Base-by-base conservation (phyloP, 1,140 invertebrate genomes). In the Phocides pigmalion region DNA sequence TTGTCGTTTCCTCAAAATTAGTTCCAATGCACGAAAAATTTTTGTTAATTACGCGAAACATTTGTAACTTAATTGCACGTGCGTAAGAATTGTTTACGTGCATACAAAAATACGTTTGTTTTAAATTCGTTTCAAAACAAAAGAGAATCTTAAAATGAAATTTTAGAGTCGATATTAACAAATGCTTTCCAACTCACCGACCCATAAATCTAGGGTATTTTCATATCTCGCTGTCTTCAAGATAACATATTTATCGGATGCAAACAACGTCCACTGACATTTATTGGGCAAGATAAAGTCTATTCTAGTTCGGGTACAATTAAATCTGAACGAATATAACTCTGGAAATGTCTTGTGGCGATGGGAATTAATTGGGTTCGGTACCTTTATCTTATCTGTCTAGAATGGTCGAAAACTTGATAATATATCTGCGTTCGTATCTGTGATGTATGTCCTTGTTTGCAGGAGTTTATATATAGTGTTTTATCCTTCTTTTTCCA, bases 291-390 rank as follows among this genome's bases (percentile, higher is more conserved):
- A 59, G 56, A 59, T 59, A 59, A 47, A 41, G 28, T 42, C 41
- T 44, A 20, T 17, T 59, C 16, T 22, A 47, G 54, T 59, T 59
- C 11, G 22, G 39, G n/a, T 46, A 58, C 54, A 58, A 58, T 58
- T 58, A 58, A 58, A 58, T 58, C 15, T 16, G 54, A 32, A 58
- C 22, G 54, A 58, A 58, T 54, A 56, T 56, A 17, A 25, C 35
- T 54, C 37, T 3, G 19, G 5, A 11, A 54, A 15, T 11, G n/a
- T 49, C 11, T 37, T 4, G 41, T 4, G 51, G n/a, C 39, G 19
- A 28, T 54, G 17, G 35, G 37, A 56, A 44, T 56, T 44, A 56
- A 56, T 44, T 44, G 37, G 12, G 37, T 56, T 28, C 3, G 19
- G 37, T 28, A 16, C 11, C 2, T 41, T 42, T 25, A 44, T 56